Conservation (phyloP, 1,140 invertebrate genomes). For the Bombyx mori region ASM3026992v2 NC_085121.1:7782001-7782500, state of each 20-base stretch:
- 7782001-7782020: constrained; percentile 18
- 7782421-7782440: constrained; percentile 56
- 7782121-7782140: constrained; percentile 40
- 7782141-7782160: constrained; percentile 60
- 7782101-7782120: constrained; percentile 55
- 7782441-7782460: constrained; percentile 47
- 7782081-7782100: constrained; percentile 33
- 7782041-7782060: too few species aligned
- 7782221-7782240: constrained; percentile 32
- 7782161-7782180: constrained; percentile 64
- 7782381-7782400: constrained; percentile 47
- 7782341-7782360: constrained; percentile 30
- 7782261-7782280: constrained; percentile 25
- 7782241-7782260: constrained; percentile 50
- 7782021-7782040: too few species aligned
- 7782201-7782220: constrained; percentile 60
- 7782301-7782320: constrained; percentile 40
- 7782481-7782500: constrained; percentile 5
- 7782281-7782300: constrained; percentile 29
- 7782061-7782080: constrained; percentile 18
- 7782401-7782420: constrained; percentile 49
- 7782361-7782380: constrained; percentile 17
- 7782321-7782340: constrained; percentile 23
- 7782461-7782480: constrained; percentile 61
- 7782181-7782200: constrained; percentile 63